Evolutionary conservation across 2,888 invertebrate genomes (phyloP).

Genomic region (Philhelius pedissequus): DNA sequence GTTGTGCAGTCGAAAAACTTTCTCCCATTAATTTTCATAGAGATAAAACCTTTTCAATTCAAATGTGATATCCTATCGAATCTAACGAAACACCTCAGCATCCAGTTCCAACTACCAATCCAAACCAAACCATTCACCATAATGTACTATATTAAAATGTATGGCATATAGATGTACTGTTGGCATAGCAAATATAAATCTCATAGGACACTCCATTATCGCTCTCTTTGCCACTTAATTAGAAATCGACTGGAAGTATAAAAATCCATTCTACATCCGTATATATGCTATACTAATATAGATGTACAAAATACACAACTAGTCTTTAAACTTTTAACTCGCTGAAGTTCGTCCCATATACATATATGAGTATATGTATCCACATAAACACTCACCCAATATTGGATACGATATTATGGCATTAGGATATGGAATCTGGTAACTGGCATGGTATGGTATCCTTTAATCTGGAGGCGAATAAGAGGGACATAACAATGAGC

Average conservation of each 20-base stretch:
- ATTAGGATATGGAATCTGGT: conserved; percentile 15
- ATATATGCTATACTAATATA: neutral
- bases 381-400: neutral
- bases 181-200: conserved; percentile 54
- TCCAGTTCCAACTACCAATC: too few relatives aligned
- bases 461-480: neutral
- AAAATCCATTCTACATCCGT: conserved; percentile 40
- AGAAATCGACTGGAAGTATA: conserved; percentile 65
- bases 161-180: neutral
- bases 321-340: conserved; percentile 10
- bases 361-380: too few relatives aligned
- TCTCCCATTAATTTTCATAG: neutral
- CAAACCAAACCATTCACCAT: conserved; percentile 1
- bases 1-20: neutral
- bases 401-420: conserved; percentile 20
- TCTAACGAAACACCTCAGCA: neutral
- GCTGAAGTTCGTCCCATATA: neutral
- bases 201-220: conserved; percentile 65
- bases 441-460: neutral
- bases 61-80: conserved; percentile 16
- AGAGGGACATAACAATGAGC: neutral
- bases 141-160: neutral
- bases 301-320: neutral
- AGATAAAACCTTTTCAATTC: conserved; percentile 16
- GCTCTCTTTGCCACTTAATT: conserved; percentile 67